Base-by-base conservation (phyloP, 2,797 vertebrate species). In the Anas bernieri region DNA sequence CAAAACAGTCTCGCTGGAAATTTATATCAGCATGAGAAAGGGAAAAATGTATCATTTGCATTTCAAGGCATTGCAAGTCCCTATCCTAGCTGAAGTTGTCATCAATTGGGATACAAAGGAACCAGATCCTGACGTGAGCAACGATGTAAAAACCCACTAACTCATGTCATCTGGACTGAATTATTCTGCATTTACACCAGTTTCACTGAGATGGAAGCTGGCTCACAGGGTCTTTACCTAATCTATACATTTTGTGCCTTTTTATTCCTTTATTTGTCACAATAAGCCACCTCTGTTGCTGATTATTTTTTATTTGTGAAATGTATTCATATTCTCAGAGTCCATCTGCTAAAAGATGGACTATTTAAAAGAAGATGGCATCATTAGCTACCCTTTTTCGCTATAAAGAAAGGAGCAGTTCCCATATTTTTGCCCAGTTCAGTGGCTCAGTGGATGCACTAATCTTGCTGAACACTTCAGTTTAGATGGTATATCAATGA, bases 391-490 rank as follows among this genome's bases (percentile, higher is more conserved):
- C 97, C 98, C 97, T 98, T 98, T 97, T 96, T 98, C 58, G 59
- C 97, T 92, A 96, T 91, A 97, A 97, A 97, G 97, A 97, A 98
- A 97, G 96, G 96, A 97, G 94, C 90, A 77, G 95, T 96, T 96
- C 97, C 98, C 98, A 96, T 95, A 98, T 98, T 98, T 98, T 98
- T 98, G 98, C 98, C 97, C 97, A 98, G 97, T 98, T 98, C 96
- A 97, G 97, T 95, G 94, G 97, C 97, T 98, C 97, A 97, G 93
- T 97, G 97, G 97, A 98, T 97, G 97, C 97, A 96, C 97, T 98
- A 97, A 98, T 98, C 98, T 98, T 98, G 98, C 98, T 98, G 98
- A 98, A 98, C 97, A 98, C 98, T 98, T 98, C 97, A 97, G 97
- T 98, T 98, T 97, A 97, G 98, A 98, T 98, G 98, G 97, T 97